phyloP scores from a whole-genome alignment of 2,113 vertebrate genomes.

The Lampris megalopsis region DNA sequence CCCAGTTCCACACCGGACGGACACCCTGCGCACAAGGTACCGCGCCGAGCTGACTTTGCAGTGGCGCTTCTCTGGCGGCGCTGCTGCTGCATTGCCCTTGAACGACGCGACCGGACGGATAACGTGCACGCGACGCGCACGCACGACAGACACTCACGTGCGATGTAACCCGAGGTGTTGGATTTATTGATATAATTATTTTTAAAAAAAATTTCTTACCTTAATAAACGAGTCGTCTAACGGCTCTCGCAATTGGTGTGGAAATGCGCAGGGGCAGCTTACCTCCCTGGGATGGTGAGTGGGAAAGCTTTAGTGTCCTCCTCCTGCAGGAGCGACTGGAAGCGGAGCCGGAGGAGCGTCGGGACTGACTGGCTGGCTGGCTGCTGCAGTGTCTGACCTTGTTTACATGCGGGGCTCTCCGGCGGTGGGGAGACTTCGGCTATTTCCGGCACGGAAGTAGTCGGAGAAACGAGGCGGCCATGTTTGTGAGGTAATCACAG shows the following conservation, averaged over 20 bases:
- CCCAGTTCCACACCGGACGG: slow-evolving; percentile 52
- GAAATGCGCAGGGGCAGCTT: slow-evolving; percentile 8
- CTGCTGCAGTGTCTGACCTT: slow-evolving; percentile 80
- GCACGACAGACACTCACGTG: neutral
- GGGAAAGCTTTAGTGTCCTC: slow-evolving; percentile 3
- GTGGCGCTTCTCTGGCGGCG: slow-evolving; percentile 39
- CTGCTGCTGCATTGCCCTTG: slow-evolving; percentile 14
- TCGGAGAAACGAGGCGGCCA: slow-evolving; percentile 17
- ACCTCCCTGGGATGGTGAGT: slow-evolving; percentile 37
- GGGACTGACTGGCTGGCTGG: neutral
- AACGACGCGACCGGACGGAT: neutral
- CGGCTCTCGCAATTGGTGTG: no score
- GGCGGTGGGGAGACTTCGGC: slow-evolving; percentile 64
- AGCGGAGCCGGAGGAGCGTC: neutral
- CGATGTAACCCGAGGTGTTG: neutral
- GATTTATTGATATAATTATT: no score
- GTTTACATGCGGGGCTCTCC: slow-evolving; percentile 74
- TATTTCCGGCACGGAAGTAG: slow-evolving; percentile 61
- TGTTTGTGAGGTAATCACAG: slow-evolving; percentile 29
- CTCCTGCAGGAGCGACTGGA: neutral
- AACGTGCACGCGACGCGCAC: neutral
- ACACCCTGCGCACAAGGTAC: slow-evolving; percentile 61
- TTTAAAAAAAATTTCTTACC: no score
- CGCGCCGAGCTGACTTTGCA: slow-evolving; percentile 67
- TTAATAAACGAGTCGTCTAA: no score